Base-by-base conservation (phyloP, 2,888 invertebrate species). In the Drosophila peninsularis region DNA sequence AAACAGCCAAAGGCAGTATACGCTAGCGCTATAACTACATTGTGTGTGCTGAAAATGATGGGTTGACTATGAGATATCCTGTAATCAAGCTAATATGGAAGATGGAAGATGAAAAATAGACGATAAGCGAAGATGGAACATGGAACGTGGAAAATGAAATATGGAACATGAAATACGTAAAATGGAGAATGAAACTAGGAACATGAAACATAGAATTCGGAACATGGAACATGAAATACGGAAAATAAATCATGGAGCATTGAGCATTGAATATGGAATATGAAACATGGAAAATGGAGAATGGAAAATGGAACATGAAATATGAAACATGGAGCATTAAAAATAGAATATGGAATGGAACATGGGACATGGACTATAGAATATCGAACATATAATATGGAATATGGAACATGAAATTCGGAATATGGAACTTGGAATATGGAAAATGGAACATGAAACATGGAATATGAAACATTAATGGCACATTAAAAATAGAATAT, bases 1-100 rank as follows among this genome's bases (percentile, higher is more conserved):
- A 45, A 32, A 4, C 32, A 42, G 30, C 24, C 37, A 30, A 7
- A 49, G 50, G 44, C 39, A 47, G 21, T 21, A 52, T 14, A 49
- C 10, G 5, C 17, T 17, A 17, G 11, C 17, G 6, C 27, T 13
- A 30, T 30, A 32, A 30, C 30, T 47, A 32, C 32, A 49, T 19
- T 49, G 19, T 13, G 30, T 0, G 13, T 1, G 11, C 13, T 7
- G 5, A 3, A 49, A 14, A 9, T 0, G 11, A 30, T 14, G 6
- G 10, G 0, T 24, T 5, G 14, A 36, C 47, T 27, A 10, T 1
- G 2, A 34, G 10, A 56, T 47, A 56, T 24, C 17, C 49, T 56
- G 5, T 6, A 36, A 6, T 9, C 6, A 19, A n/a, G 24, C 0
- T n/a, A 11, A 17, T 27, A 17, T 47, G 11, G 17, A 17, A 45